These are phyloP conservation scores for Oncorhynchus kisutch DNA, from an alignment of 2,113 vertebrate genomes.

Conservation along the genomic window DNA sequence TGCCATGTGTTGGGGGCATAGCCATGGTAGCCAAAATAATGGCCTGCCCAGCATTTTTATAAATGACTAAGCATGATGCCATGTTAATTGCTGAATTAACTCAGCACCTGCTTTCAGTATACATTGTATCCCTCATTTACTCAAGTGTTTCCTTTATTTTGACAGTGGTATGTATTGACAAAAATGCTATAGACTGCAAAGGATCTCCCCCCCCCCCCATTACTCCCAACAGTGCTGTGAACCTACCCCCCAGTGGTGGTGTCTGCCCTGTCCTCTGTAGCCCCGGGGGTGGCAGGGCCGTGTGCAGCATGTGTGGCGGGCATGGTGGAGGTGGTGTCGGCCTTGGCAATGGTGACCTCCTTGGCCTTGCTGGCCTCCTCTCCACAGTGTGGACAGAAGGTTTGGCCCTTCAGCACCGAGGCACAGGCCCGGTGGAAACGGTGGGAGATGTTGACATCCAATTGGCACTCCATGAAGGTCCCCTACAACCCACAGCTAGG, in stretches of 20 bases:
- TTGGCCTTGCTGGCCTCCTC: conserved; percentile 92
- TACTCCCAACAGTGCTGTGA: neutral
- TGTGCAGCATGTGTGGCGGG: conserved; percentile 40
- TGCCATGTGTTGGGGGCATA: too few species aligned
- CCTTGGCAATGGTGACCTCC: conserved; percentile 97
- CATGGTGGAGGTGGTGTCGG: conserved; percentile 92
- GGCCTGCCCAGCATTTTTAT: too few species aligned
- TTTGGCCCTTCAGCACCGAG: conserved; percentile 86
- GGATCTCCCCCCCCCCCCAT: neutral
- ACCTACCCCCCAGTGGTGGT: conserved; percentile 90
- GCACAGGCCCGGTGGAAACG: conserved; percentile 91
- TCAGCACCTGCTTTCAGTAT: too few species aligned
- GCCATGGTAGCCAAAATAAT: too few species aligned
- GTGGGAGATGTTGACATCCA: conserved; percentile 91
- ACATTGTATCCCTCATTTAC: too few species aligned
- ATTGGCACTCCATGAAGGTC: conserved; percentile 98
- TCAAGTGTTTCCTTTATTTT: too few species aligned
- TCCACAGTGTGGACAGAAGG: conserved; percentile 97
- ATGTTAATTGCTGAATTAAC: too few species aligned
- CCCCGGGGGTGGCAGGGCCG: conserved; percentile 71
- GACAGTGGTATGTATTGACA: neutral
- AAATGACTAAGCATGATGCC: too few species aligned
- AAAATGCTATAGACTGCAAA: neutral
- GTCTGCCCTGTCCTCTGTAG: conserved; percentile 86
- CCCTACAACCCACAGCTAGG: conserved; percentile 71